Base-by-base conservation (phyloP, 2,888 invertebrate species). In the Nomada fabriciana region DNA sequence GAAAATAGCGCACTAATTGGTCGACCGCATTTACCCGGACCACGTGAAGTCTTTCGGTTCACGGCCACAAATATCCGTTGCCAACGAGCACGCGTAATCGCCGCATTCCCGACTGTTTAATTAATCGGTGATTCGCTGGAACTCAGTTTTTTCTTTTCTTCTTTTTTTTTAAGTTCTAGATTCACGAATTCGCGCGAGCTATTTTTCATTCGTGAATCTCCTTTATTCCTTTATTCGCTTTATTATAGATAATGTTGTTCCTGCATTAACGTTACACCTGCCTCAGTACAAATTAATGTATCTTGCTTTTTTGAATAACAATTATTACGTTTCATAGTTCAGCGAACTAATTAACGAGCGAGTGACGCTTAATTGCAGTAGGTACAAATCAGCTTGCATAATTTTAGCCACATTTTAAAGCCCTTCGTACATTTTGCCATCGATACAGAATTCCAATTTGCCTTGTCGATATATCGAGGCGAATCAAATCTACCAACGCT, bases 1-100 rank as follows among this genome's bases (percentile, higher is more conserved):
- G 82, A 78, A 88, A 88, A 83, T 85, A 75, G 77, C 77, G 67
- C 63, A 73, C 80, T 88, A 86, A 88, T 88, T 88, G 83, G 83
- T 67, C 76, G 69, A 79, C 82, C 85, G 76, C 85, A 80, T 88
- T 85, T 78, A 74, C 57, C 63, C 23, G 70, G 20, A 20, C 36
- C 61, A 78, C 57, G 76, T 25, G 69, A 83, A 86, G 72, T 86
- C 79, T 76, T 81, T 63, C 65, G 59, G 57, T 61, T 65, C 55
- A 60, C 18, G 36, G 55, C 77, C 76, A 61, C 86, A 82, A 82
- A 82, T 86, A 77, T 81, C 43, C 73, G 73, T 47, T 73, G 50
- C 50, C 63, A 73, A 69, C 75, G 65, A 63, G 79, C 79, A 55
- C 63, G 47, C 63, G 59, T 73, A 72, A 76, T 76, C 70, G 43